These are phyloP conservation scores for Cyclopterus lumpus DNA, from an alignment of 2,797 vertebrate species.

Conservation along the genomic window DNA sequence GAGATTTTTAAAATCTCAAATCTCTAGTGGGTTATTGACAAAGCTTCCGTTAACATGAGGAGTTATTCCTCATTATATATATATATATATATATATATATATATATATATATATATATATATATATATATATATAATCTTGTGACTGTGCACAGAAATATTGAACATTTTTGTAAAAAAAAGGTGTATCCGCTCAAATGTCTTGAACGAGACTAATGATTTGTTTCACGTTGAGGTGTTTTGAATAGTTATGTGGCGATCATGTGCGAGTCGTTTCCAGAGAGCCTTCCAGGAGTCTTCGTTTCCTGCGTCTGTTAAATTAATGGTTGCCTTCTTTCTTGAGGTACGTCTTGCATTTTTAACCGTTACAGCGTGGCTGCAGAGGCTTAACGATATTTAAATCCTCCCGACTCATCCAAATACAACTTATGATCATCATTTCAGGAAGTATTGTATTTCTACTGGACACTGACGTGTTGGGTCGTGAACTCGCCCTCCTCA, in stretches of 20 bases:
- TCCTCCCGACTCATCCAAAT: neutral
- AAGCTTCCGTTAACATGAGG: neutral
- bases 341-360: neutral
- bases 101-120: too few relatives aligned
- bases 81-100: too few relatives aligned
- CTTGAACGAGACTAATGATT: neutral
- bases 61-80: too few relatives aligned
- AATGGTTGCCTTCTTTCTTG: neutral
- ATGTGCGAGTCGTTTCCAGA: conserved; percentile 7
- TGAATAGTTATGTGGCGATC: conserved; percentile 12
- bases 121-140: too few relatives aligned
- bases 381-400: neutral
- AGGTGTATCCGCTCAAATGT: conserved; percentile 14
- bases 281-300: neutral
- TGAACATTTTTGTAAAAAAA: neutral
- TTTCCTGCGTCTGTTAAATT: neutral
- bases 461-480: neutral
- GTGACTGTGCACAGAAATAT: conserved; percentile 23
- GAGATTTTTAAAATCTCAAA: neutral
- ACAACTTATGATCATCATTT: neutral
- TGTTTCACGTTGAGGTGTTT: conserved; percentile 3
- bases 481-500: neutral
- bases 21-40: neutral
- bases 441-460: too few relatives aligned
- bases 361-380: neutral